These are phyloP conservation scores for Campoplex capitator DNA, from an alignment of 2,888 invertebrate species.

Conservation along the genomic window DNA sequence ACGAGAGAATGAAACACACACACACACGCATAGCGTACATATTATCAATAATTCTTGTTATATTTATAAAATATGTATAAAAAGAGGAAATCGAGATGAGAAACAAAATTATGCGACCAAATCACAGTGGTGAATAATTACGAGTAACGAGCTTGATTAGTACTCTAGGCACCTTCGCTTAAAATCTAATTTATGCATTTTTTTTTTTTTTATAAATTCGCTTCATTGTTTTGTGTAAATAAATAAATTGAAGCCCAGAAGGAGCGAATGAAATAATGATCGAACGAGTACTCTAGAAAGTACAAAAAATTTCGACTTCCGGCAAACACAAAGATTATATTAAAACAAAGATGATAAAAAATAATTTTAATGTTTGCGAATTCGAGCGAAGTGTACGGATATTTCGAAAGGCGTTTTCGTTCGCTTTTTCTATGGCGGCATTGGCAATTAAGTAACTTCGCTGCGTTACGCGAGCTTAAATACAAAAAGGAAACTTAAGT, in stretches of 20 bases:
- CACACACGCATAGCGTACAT: constrained; percentile 32
- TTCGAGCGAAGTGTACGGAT: constrained; percentile 82
- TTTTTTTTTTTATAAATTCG: background rate
- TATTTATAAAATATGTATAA: constrained; percentile 34
- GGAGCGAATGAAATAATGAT: background rate
- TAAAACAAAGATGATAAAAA: constrained; percentile 72
- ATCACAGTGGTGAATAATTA: constrained; percentile 82
- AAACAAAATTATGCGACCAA: constrained; percentile 79
- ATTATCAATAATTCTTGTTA: constrained; percentile 40
- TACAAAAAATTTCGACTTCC: background rate
- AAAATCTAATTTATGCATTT: constrained; percentile 74
- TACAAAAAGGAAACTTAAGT: constrained; percentile 72
- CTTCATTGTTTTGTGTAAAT: constrained; percentile 59
- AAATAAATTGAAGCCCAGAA: constrained; percentile 27
- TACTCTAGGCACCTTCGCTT: constrained; percentile 82
- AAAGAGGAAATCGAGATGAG: constrained; percentile 75
- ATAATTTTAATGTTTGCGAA: constrained; percentile 81
- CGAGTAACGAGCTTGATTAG: constrained; percentile 78
- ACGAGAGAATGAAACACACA: constrained; percentile 39
- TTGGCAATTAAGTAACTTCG: constrained; percentile 77
- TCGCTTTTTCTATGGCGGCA: constrained; percentile 72
- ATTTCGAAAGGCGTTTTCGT: constrained; percentile 8
- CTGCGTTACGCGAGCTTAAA: constrained; percentile 71
- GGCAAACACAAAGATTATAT: constrained; percentile 51
- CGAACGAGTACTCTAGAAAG: constrained; percentile 18